A percentile compares a stretch with the other conserved stretches of the same genome.
phyloP scores from a whole-genome alignment of 1,140 invertebrate genomes.

The Chlorops oryzae region DNA sequence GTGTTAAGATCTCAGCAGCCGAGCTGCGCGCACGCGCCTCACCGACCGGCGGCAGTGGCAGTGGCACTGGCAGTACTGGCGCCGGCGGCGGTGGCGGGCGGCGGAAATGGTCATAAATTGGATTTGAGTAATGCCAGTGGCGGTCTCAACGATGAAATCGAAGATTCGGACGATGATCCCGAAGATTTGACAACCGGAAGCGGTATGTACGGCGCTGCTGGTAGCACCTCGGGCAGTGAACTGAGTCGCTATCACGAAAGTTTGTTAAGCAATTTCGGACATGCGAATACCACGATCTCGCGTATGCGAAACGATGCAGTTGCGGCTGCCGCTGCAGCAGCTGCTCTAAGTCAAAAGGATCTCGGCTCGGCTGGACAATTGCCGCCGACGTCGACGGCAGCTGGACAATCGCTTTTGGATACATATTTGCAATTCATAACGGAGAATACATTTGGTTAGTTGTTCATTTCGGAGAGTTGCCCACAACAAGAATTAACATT shows the following conservation, averaged over 20 bases:
- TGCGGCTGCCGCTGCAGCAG: slow-evolving; percentile 37
- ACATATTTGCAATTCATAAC: slow-evolving; percentile 80
- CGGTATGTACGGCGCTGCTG: slow-evolving; percentile 15
- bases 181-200: slow-evolving; percentile 68
- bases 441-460: slow-evolving; percentile 64
- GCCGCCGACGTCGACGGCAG: slow-evolving; percentile 44
- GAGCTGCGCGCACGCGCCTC: slow-evolving; percentile 74
- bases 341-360: slow-evolving; percentile 54
- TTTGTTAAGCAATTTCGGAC: slow-evolving; percentile 51
- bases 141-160: slow-evolving; percentile 52
- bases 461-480: no score
- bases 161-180: slow-evolving; percentile 58
- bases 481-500: no score
- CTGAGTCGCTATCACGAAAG: slow-evolving; percentile 42
- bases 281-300: slow-evolving; percentile 55
- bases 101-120: slow-evolving; percentile 66
- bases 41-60: slow-evolving; percentile 68
- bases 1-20: slow-evolving; percentile 77
- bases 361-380: slow-evolving; percentile 39
- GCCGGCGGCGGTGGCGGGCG: slow-evolving; percentile 69
- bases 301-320: slow-evolving; percentile 49
- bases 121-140: slow-evolving; percentile 54
- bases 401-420: slow-evolving; percentile 70
- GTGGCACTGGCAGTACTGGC: slow-evolving; percentile 57
- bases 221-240: slow-evolving; percentile 28